Evolutionary conservation across 2,888 invertebrate species (phyloP).

Genomic region (Trissonchulus latispiculum): DNA sequence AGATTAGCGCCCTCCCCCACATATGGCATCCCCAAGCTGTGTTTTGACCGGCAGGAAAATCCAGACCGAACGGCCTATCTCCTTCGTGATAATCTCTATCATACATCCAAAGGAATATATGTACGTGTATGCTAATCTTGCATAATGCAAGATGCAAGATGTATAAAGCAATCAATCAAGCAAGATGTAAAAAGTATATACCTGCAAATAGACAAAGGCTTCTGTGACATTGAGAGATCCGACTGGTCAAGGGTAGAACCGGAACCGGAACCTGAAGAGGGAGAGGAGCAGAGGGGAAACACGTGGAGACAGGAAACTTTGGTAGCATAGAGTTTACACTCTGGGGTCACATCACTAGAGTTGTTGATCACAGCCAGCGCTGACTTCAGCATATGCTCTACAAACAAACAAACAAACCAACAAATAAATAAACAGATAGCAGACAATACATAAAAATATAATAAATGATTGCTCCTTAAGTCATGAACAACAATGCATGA

Average conservation of each 20-base stretch:
- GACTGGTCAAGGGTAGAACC: constrained; percentile 19
- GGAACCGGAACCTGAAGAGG: constrained; percentile 12
- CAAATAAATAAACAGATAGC: too few species aligned
- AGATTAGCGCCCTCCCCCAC: too few species aligned
- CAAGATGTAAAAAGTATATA: background rate
- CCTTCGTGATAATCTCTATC: too few species aligned
- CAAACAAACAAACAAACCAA: too few species aligned
- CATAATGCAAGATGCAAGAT: too few species aligned
- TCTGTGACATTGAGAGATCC: too few species aligned
- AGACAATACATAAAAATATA: background rate
- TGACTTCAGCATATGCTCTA: constrained; percentile 38
- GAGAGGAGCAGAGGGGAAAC: constrained; percentile 35
- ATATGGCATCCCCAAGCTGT: too few species aligned
- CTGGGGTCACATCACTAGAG: constrained; percentile 33
- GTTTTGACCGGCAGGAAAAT: too few species aligned
- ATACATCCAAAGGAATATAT: too few species aligned
- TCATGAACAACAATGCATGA: background rate
- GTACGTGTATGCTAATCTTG: too few species aligned
- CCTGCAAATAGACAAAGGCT: constrained; percentile 17
- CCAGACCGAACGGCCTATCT: too few species aligned
- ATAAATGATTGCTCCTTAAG: constrained; percentile 1
- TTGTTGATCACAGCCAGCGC: constrained; percentile 39
- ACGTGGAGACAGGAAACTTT: constrained; percentile 41
- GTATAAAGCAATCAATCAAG: background rate
- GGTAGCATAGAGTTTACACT: constrained; percentile 37